Evolutionary conservation across 2,797 vertebrate genomes (phyloP), one percentile per base, ranked within the genome.

Genomic region (Odontamblyopus rebecca): DNA sequence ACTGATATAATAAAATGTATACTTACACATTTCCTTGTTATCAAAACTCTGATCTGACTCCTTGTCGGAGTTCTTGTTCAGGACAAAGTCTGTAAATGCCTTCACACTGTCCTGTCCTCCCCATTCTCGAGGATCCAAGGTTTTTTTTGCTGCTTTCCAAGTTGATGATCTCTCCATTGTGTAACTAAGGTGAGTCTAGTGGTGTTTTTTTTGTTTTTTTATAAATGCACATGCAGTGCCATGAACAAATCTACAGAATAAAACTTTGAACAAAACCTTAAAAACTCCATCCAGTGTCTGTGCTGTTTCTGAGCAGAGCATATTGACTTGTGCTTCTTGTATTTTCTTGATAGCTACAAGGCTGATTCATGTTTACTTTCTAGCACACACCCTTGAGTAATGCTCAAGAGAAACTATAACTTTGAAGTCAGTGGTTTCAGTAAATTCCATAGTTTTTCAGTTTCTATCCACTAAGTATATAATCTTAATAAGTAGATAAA

Each of bases 11-110:
- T 23, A 44, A 57, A 41, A 54, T 56, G 15, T 1, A 32, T 89
- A 95, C 94, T 94, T 79, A 95, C 94, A 85, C 94, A 95, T 94
- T 65, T 93, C 91, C 23, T 78, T 79, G 73, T 80, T 81, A 87
- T 95, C 91, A 72, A 90, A 95, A 74, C 85, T 89, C 35, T 66
- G 67, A 77, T 93, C 92, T 0, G 50, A 80, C 6, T 85, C 86
- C 35, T 69, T 67, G 16, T 85, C 87, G 0, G 77, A 54, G 26
- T 88, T 67, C 61, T 87, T 93, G 44, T 85, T 85, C 16, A 74
- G 44, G 12, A 92, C 6, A 6, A 93, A 91, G 61, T 93, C 93
- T n/a, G 76, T 29, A 29, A 94, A 93, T 0, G 68, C 89, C 71
- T 65, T 88, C 18, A 89, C 4, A 0, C 72, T 78, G 64, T 92